A percentile compares a stretch with the other conserved stretches of the same genome.
Conservation (phyloP, 2,888 invertebrate species). For the Colletes collaris region DNA sequence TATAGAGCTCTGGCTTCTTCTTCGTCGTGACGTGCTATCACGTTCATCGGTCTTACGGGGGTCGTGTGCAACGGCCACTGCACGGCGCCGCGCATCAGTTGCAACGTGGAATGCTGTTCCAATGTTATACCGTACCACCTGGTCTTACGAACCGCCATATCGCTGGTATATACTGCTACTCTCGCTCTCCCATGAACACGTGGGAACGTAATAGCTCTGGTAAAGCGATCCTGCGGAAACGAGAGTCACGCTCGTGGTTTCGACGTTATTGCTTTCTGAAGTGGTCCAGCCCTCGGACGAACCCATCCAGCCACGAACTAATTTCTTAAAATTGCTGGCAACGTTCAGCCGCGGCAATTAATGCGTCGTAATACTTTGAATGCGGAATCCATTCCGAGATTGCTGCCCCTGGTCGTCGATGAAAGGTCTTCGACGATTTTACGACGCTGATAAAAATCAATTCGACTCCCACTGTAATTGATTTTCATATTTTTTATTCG, state of each 20-base stretch:
- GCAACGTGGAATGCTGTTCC: constrained; percentile 75
- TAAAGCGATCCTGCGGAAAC: constrained; percentile 62
- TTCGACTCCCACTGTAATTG: no score
- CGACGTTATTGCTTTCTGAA: constrained; percentile 64
- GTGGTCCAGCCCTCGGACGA: constrained; percentile 47
- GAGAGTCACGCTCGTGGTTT: constrained; percentile 65
- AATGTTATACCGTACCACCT: constrained; percentile 71
- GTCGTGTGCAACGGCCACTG: constrained; percentile 68
- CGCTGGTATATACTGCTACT: constrained; percentile 44
- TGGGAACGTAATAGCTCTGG: constrained; percentile 59
- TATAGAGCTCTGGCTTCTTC: constrained; percentile 36
- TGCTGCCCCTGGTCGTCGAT: not conserved
- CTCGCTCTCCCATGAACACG: constrained; percentile 58
- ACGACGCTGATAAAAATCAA: no score
- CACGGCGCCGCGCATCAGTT: constrained; percentile 76
- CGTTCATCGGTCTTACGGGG: constrained; percentile 72
- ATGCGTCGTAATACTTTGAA: constrained; percentile 14
- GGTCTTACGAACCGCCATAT: constrained; percentile 64
- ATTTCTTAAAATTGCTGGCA: constrained; percentile 56
- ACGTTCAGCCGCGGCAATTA: constrained; percentile 25
- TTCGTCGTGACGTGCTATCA: constrained; percentile 65
- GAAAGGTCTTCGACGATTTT: no score
- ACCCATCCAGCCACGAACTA: constrained; percentile 43
- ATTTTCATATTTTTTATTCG: no score
- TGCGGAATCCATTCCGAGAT: not conserved